Evolutionary conservation across 2,113 vertebrate species (phyloP).

Genomic region (Cyprinodon tularosa): DNA sequence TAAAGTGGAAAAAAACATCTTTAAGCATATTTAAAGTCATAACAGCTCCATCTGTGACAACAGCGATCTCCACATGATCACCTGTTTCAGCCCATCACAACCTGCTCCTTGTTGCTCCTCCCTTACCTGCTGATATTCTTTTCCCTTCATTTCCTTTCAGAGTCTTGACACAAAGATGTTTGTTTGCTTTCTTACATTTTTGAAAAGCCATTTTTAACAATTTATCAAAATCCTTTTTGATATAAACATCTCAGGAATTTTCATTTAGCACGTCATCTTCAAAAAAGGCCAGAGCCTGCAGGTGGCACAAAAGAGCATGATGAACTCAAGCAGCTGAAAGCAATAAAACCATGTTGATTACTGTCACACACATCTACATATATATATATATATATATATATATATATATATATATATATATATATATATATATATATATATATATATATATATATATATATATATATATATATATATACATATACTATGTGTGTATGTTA

Average conservation of each 20-base stretch:
- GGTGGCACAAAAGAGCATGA: constrained; percentile 59
- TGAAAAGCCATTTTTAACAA: neutral
- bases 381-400: too few species aligned
- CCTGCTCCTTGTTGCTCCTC: neutral
- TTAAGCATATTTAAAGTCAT: constrained; percentile 29
- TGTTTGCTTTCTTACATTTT: constrained; percentile 5
- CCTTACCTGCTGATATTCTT: neutral
- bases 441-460: too few species aligned
- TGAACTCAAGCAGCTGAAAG: neutral
- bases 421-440: too few species aligned
- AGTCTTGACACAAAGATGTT: constrained; percentile 25
- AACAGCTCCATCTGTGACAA: constrained; percentile 50
- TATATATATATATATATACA: too few species aligned
- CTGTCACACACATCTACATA: too few species aligned
- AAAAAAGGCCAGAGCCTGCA: constrained; percentile 57
- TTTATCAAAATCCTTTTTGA: constrained; percentile 2
- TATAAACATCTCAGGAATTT: constrained; percentile 23
- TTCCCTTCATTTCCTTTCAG: constrained; percentile 33
- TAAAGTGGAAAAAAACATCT: neutral
- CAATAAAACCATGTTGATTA: neutral
- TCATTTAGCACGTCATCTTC: constrained; percentile 4
- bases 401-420: too few species aligned
- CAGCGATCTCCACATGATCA: constrained; percentile 46
- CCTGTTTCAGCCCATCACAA: constrained; percentile 16
- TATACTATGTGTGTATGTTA: too few species aligned